These are phyloP conservation scores for Drosophila crucigera DNA, from an alignment of 2,888 invertebrate species.

Conservation along the genomic window DNA sequence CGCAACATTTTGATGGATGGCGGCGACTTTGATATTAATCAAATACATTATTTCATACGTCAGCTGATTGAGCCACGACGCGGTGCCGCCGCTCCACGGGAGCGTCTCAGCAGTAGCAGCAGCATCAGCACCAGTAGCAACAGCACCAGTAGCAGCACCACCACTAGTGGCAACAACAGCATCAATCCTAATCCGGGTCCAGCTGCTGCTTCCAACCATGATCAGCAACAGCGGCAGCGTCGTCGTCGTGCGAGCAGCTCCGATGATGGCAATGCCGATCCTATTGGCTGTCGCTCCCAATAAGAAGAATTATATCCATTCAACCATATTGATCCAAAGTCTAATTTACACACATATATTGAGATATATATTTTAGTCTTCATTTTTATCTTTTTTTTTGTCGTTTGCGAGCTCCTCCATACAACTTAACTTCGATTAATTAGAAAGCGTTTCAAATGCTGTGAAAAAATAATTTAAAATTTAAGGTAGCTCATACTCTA, in stretches of 20 bases:
- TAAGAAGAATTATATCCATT: conserved; percentile 27
- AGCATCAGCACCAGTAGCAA: conserved; percentile 3
- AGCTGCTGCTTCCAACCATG: not conserved
- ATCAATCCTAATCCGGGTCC: not conserved
- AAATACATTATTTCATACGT: conserved; percentile 82
- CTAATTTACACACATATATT: conserved; percentile 3
- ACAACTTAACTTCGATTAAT: conserved; percentile 13
- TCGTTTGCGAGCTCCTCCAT: conserved; percentile 16
- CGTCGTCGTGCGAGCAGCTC: conserved; percentile 30
- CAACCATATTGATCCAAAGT: conserved; percentile 34
- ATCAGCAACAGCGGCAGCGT: conserved; percentile 11
- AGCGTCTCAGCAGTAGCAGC: not conserved
- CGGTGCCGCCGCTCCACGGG: not conserved
- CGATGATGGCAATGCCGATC: conserved; percentile 52
- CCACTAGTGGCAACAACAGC: not conserved
- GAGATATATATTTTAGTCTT: conserved; percentile 8
- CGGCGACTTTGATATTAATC: conserved; percentile 73
- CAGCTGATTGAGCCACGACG: conserved; percentile 72
- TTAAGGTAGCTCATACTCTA: conserved; percentile 43
- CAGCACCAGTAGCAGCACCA: conserved; percentile 34
- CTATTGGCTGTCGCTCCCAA: conserved; percentile 73
- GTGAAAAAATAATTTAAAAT: conserved; percentile 55
- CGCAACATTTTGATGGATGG: conserved; percentile 56
- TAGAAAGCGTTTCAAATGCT: conserved; percentile 58
- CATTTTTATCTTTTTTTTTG: not conserved